Evolutionary conservation across 2,113 vertebrate species (phyloP).

Genomic region (Phylloscopus trochilus): DNA sequence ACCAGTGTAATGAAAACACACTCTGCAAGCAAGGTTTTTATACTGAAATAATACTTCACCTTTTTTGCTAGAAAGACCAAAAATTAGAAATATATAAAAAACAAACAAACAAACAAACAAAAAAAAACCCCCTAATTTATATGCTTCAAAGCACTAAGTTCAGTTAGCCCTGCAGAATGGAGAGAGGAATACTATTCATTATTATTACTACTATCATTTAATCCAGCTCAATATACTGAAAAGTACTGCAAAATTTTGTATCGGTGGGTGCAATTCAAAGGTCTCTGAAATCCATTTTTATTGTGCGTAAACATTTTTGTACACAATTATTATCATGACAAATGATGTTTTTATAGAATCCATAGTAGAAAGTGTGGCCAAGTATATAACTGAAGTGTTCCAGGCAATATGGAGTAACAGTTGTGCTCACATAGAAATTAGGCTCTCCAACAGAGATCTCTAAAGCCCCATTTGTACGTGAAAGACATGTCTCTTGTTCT

Average conservation of each 20-base stretch:
- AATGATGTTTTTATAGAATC: constrained; percentile 44
- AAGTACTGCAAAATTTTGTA: background rate
- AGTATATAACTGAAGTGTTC: constrained; percentile 52
- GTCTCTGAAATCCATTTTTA: constrained; percentile 17
- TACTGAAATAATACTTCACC: background rate
- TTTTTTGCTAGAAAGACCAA: background rate
- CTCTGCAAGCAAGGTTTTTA: background rate
- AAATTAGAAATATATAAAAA: background rate
- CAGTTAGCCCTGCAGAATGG: background rate
- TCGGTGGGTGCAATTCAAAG: background rate
- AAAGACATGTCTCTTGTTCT: constrained; percentile 41
- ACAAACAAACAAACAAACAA: too few species aligned
- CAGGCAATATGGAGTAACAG: constrained; percentile 66
- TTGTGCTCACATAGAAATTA: constrained; percentile 64
- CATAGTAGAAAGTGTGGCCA: constrained; percentile 48
- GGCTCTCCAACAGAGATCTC: constrained; percentile 62
- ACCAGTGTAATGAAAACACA: background rate
- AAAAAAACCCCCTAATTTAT: background rate
- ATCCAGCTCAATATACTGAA: background rate
- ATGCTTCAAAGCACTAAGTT: background rate
- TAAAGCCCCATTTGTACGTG: constrained; percentile 62
- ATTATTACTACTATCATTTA: background rate
- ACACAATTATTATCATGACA: constrained; percentile 43
- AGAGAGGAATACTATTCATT: background rate
- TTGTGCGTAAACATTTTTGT: constrained; percentile 24